Evolutionary conservation across 1,140 invertebrate species (phyloP).

Genomic region (Holcopasites calliopsidis): DNA sequence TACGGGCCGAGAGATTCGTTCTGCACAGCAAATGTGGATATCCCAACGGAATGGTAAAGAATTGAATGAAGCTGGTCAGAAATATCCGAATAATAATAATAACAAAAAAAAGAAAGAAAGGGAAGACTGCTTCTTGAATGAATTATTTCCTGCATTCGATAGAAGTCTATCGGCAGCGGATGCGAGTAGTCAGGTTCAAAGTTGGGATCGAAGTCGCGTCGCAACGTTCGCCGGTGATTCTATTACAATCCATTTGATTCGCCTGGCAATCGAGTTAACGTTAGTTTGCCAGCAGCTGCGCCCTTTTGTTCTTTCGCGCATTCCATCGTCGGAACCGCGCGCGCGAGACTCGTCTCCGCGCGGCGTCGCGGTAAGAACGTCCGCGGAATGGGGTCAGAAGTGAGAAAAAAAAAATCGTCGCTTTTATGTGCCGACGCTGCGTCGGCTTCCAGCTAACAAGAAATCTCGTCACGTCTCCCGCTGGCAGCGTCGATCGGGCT

Average conservation of each 20-base stretch:
- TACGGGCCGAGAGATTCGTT: too few relatives aligned
- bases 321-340: conserved; percentile 28
- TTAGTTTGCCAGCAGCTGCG: conserved; percentile 8
- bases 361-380: conserved; percentile 12
- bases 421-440: conserved; percentile 21
- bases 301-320: conserved; percentile 41
- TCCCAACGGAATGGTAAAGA: too few relatives aligned
- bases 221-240: neutral
- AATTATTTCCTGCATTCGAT: too few relatives aligned
- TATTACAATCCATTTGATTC: conserved; percentile 37
- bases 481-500: conserved; percentile 11
- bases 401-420: conserved; percentile 24
- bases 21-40: too few relatives aligned
- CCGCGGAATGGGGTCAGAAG: conserved; percentile 44
- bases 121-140: too few relatives aligned
- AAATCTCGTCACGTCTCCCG: conserved; percentile 37
- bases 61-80: too few relatives aligned
- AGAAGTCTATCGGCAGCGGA: too few relatives aligned
- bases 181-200: too few relatives aligned
- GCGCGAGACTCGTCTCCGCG: conserved; percentile 13
- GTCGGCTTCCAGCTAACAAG: neutral
- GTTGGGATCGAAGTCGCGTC: neutral
- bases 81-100: too few relatives aligned
- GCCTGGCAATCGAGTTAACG: conserved; percentile 38
- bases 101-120: too few relatives aligned